Conservation (phyloP, 2,888 invertebrate species). For the Druceiella hillmani region DNA sequence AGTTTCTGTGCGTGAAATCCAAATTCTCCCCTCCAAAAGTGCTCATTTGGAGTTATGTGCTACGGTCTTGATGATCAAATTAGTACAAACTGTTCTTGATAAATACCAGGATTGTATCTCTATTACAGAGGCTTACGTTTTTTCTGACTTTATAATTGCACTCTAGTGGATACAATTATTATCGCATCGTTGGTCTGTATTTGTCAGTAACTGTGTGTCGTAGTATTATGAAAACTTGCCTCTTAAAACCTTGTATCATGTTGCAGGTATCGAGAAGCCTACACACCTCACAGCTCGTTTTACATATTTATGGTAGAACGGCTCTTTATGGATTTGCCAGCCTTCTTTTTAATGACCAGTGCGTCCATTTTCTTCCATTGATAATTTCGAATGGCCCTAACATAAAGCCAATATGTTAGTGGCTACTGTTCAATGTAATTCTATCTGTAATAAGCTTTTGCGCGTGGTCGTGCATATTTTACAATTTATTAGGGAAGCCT, state of each 20-base stretch:
- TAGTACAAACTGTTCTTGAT: too few relatives aligned
- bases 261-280: constrained; percentile 4
- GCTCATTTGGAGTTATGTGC: too few relatives aligned
- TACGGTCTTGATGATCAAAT: too few relatives aligned
- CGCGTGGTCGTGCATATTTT: neutral
- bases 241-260: constrained; percentile 3
- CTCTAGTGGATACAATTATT: neutral
- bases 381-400: constrained; percentile 2
- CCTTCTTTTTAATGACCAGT: constrained; percentile 1
- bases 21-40: too few relatives aligned
- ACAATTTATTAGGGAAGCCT: constrained; percentile 1
- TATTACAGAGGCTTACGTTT: neutral
- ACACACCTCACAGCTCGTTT: neutral
- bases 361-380: neutral
- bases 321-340: too few relatives aligned
- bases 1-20: constrained; percentile 2
- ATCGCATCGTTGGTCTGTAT: constrained; percentile 5
- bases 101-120: too few relatives aligned
- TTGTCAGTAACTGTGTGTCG: constrained; percentile 6
- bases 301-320: neutral
- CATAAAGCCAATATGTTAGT: neutral
- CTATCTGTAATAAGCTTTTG: constrained; percentile 1
- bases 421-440: neutral
- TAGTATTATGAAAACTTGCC: neutral
- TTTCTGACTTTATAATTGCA: neutral